phyloP scores from a whole-genome alignment of 2,888 invertebrate species.

The Pachycephus smyrnensis region DNA sequence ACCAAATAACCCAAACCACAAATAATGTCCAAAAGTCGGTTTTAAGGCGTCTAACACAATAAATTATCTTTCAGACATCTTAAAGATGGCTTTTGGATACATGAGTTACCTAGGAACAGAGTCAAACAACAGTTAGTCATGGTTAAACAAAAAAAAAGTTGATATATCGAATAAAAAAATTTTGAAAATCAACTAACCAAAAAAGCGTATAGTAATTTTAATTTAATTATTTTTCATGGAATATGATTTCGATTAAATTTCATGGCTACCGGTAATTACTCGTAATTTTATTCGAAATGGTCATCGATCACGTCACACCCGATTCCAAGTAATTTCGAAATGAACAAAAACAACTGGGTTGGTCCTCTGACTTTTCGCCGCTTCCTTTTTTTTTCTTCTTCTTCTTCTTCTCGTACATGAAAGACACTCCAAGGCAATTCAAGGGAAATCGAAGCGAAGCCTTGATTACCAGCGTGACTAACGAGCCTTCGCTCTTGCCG shows the following conservation, averaged over 20 bases:
- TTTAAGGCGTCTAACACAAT: too few species aligned
- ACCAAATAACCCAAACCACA: too few species aligned
- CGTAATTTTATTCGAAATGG: not conserved
- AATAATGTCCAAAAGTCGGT: too few species aligned
- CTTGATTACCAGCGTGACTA: conserved; percentile 60
- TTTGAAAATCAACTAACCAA: too few species aligned
- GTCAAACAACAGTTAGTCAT: too few species aligned
- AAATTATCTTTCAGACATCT: too few species aligned
- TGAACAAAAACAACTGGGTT: not conserved
- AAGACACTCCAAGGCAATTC: conserved; percentile 36
- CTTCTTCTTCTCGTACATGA: not conserved
- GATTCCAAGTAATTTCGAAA: not conserved
- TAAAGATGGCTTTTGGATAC: too few species aligned
- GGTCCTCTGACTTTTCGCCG: not conserved
- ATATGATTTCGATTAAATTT: not conserved
- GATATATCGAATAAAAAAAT: not conserved
- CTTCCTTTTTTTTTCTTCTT: not conserved
- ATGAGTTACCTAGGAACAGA: too few species aligned
- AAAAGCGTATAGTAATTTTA: not conserved
- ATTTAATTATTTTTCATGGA: not conserved
- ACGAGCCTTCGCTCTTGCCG: conserved; percentile 50
- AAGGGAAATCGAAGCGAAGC: conserved; percentile 47
- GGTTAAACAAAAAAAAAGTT: not conserved
- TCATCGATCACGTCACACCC: too few species aligned
- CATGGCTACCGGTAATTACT: not conserved